Percentiles rank a stretch among this genome's conserved stretches.
phyloP scores from a whole-genome alignment of 2,113 vertebrate genomes.

The Apteryx mantelli region DNA sequence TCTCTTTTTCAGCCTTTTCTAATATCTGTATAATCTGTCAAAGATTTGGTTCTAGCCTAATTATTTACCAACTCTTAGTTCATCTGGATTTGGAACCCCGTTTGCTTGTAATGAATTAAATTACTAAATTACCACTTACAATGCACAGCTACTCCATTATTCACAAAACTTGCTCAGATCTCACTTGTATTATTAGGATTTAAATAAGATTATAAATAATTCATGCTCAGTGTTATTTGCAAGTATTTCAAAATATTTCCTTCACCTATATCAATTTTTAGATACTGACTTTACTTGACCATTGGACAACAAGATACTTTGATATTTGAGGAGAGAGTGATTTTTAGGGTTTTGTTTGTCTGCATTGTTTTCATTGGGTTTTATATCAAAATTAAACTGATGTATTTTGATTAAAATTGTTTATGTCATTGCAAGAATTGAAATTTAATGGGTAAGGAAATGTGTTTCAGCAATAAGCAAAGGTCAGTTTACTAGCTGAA shows the following conservation, averaged over 20 bases:
- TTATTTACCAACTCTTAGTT: background rate
- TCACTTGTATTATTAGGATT: background rate
- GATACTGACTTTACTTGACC: rapidly evolving
- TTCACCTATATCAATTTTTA: background rate
- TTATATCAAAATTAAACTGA: background rate
- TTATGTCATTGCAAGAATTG: background rate
- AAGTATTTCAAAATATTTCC: background rate
- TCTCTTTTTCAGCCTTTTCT: background rate
- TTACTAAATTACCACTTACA: background rate
- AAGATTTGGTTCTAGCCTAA: background rate
- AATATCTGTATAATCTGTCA: background rate
- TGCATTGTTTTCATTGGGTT: background rate
- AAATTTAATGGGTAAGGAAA: background rate
- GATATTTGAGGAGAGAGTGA: background rate
- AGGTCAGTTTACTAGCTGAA: background rate
- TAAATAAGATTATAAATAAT: background rate
- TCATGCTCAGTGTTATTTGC: background rate
- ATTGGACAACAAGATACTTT: background rate
- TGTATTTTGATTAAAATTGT: background rate
- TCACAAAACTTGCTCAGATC: background rate
- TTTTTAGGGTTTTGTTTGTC: background rate
- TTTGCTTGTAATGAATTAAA: background rate
- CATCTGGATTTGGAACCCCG: background rate
- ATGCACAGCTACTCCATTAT: background rate
- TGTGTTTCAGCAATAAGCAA: background rate